Evolutionary conservation across 2,113 vertebrate genomes (phyloP).

Genomic region (Leucoraja erinaceus): DNA sequence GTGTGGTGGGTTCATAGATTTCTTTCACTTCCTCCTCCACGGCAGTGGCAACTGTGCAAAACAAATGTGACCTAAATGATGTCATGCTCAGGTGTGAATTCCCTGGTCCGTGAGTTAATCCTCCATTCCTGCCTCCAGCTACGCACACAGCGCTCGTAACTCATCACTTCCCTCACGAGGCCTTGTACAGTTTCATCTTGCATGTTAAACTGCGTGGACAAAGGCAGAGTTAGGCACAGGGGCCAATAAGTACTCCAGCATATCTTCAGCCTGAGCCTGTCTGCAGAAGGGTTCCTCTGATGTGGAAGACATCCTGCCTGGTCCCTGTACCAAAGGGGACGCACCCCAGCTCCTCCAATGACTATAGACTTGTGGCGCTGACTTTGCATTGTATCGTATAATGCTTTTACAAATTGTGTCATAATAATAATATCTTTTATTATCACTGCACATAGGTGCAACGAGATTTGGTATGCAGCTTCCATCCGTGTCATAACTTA

Average conservation of each 20-base stretch:
- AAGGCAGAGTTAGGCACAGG: neutral
- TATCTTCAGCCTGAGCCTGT: no score
- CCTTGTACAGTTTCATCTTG: neutral
- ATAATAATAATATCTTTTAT: no score
- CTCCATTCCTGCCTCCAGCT: neutral
- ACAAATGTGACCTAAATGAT: constrained; percentile 22
- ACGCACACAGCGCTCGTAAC: neutral
- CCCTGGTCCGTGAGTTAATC: neutral
- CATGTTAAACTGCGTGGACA: neutral
- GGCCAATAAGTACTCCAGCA: neutral
- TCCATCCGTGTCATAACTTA: no score
- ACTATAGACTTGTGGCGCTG: no score
- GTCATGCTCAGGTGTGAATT: constrained; percentile 1
- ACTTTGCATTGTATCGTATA: no score
- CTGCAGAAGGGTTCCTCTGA: no score
- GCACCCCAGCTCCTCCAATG: no score
- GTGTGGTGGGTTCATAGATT: neutral
- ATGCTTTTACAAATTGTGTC: no score
- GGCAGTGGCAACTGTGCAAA: neutral
- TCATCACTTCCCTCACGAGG: neutral
- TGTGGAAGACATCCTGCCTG: no score
- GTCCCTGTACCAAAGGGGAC: no score
- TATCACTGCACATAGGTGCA: no score
- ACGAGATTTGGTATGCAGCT: no score
- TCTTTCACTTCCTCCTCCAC: neutral